Percentiles rank a stretch among this genome's conserved stretches.
Conservation (phyloP, 2,888 invertebrate species). For the Rutpela maculata region DNA sequence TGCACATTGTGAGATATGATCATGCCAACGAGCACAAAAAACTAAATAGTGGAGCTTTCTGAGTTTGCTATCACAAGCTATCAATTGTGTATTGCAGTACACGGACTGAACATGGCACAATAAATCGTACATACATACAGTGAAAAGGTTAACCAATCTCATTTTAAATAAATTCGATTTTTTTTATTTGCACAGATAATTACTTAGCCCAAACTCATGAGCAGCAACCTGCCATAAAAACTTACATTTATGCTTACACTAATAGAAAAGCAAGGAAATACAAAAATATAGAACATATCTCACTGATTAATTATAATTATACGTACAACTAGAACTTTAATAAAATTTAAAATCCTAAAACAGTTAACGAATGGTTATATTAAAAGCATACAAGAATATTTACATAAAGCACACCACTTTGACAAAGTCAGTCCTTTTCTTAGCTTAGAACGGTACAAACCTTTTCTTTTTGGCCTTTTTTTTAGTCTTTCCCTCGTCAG, state of each 20-base stretch:
- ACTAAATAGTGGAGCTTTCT: too few species aligned
- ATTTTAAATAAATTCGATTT: too few species aligned
- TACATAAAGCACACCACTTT: conserved; percentile 46
- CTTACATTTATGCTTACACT: conserved; percentile 55
- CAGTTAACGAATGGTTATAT: conserved; percentile 60
- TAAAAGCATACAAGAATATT: conserved; percentile 49
- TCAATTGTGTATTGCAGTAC: too few species aligned
- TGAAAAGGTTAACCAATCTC: too few species aligned
- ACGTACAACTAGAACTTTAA: conserved; percentile 61
- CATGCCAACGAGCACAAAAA: too few species aligned
- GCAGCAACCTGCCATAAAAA: conserved; percentile 43
- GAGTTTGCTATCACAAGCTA: too few species aligned
- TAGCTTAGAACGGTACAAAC: conserved; percentile 22
- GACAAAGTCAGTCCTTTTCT: conserved; percentile 31
- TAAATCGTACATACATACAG: too few species aligned
- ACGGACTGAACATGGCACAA: too few species aligned
- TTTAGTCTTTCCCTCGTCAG: conserved; percentile 9
- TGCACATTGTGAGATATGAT: too few species aligned
- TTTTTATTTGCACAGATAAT: not conserved
- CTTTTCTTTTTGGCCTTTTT: conserved; percentile 35
- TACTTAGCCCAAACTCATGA: conserved; percentile 38
- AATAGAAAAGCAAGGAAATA: conserved; percentile 56
- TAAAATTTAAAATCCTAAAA: conserved; percentile 65
- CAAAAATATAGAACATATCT: conserved; percentile 61
- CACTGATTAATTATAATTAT: conserved; percentile 45